phyloP scores from a whole-genome alignment of 2,113 vertebrate genomes.

The Sterna hirundo region DNA sequence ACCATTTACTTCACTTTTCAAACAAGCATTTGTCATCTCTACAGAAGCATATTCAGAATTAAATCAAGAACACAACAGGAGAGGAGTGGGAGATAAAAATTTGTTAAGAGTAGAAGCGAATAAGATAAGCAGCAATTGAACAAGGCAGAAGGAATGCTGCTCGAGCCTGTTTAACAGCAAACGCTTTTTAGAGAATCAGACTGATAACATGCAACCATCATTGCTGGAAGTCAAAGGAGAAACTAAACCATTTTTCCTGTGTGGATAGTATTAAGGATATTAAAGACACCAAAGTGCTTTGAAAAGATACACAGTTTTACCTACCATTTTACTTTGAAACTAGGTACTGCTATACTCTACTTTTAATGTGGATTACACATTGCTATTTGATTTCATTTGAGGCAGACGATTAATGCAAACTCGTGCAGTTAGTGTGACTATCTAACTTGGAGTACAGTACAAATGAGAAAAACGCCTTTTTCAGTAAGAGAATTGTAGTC shows the following conservation, averaged over 20 bases:
- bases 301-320: neutral
- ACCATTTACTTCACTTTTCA: neutral
- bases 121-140: conserved; percentile 27
- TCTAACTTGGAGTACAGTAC: neutral
- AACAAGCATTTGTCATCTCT: neutral
- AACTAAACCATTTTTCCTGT: neutral
- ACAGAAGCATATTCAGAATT: neutral
- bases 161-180: neutral
- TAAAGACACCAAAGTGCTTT: neutral
- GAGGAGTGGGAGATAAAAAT: neutral
- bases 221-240: neutral
- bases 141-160: conserved; percentile 35
- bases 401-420: neutral
- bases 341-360: neutral
- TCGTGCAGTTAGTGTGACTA: neutral
- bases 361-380: neutral
- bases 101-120: neutral
- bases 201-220: neutral
- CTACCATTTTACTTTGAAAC: neutral
- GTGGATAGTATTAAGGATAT: neutral
- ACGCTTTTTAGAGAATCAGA: neutral
- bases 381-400: neutral
- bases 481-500: neutral
- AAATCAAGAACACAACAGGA: neutral
- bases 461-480: conserved; percentile 8